A percentile compares a stretch with the other conserved stretches of the same genome.
These are phyloP conservation scores for Pterocles burchelli DNA, from an alignment of 2,113 vertebrate species.

Conservation along the genomic window DNA sequence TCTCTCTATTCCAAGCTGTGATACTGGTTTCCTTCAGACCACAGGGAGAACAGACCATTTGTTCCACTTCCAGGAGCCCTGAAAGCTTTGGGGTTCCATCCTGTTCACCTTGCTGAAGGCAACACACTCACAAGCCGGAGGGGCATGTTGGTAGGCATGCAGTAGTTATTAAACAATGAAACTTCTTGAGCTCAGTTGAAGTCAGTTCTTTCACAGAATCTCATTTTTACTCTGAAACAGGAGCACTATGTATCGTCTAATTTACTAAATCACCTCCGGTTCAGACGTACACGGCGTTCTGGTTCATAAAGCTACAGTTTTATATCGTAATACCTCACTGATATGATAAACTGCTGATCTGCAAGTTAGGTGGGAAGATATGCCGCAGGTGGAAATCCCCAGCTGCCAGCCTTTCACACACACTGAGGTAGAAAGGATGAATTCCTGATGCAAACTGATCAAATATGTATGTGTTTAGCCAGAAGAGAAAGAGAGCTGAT, in stretches of 20 bases:
- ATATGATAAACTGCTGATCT: neutral
- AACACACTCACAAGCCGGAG: neutral
- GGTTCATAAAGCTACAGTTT: neutral
- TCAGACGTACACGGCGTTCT: neutral
- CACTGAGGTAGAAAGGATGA: neutral
- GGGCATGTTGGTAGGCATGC: neutral
- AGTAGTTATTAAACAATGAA: neutral
- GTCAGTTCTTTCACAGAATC: neutral
- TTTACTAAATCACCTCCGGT: neutral
- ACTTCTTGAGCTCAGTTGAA: neutral
- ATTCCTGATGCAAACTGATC: conserved; percentile 4
- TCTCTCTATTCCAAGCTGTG: too few relatives aligned
- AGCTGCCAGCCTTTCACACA: neutral
- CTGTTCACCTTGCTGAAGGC: neutral
- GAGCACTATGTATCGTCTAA: neutral
- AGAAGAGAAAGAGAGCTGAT: neutral
- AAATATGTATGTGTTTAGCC: neutral
- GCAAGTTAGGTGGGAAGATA: neutral
- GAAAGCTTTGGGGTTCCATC: neutral
- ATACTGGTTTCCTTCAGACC: neutral
- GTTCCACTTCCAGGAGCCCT: neutral
- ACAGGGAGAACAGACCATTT: neutral
- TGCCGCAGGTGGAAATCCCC: neutral
- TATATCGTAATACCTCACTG: neutral
- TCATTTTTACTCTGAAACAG: neutral